phyloP scores from a whole-genome alignment of 2,888 invertebrate species.

The Sarcophaga caerulescens region DNA sequence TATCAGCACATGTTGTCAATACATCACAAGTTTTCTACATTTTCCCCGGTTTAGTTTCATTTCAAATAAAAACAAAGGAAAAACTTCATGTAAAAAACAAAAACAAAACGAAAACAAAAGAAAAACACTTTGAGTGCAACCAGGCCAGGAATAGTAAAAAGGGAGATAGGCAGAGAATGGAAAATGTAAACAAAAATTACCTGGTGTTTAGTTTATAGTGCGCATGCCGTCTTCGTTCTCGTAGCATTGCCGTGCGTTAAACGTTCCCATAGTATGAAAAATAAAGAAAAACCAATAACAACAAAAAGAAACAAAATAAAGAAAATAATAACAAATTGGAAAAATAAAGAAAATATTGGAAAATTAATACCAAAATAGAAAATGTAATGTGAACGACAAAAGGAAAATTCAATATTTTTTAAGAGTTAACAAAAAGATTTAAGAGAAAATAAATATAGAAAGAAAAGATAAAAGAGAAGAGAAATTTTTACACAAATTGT shows the following conservation, averaged over 20 bases:
- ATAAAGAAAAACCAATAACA: constrained; percentile 79
- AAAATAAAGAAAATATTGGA: constrained; percentile 61
- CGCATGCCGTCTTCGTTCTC: constrained; percentile 92
- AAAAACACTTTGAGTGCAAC: background rate
- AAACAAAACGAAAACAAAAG: background rate
- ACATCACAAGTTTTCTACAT: constrained; percentile 31
- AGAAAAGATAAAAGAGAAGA: constrained; percentile 10
- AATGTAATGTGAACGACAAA: background rate
- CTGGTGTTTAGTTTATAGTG: constrained; percentile 94
- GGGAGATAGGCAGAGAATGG: no score
- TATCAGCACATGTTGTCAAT: constrained; percentile 40
- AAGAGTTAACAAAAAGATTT: constrained; percentile 39
- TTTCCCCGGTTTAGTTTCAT: background rate
- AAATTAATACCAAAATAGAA: constrained; percentile 1
- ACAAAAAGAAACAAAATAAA: constrained; percentile 73
- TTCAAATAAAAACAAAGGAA: no score
- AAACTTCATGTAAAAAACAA: no score
- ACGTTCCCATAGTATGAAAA: constrained; percentile 81
- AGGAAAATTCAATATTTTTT: constrained; percentile 20
- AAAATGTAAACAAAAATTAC: constrained; percentile 80
- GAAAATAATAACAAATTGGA: constrained; percentile 67
- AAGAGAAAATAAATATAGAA: constrained; percentile 24
- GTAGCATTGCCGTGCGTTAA: constrained; percentile 87
- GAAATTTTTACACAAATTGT: constrained; percentile 37
- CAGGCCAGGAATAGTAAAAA: no score